Evolutionary conservation across 1,140 invertebrate species (phyloP), one percentile per base, ranked within the genome.

Genomic region (Bombus terrestris): DNA sequence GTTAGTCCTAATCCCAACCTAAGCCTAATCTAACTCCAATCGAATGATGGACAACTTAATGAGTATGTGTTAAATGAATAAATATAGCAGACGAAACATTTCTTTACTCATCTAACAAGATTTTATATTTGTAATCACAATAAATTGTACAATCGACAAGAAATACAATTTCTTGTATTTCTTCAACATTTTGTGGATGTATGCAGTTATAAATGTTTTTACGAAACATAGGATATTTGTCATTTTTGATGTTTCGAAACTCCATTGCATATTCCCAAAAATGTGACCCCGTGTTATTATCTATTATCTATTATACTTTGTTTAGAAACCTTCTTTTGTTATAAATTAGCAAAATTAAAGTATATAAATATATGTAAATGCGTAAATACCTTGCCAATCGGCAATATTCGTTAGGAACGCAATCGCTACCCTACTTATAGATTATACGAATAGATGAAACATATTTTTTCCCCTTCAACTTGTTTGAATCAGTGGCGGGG

Each of bases 401-500:
- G 9, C 28, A 28, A 59, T 35, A 66, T 66, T 76, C 41, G 43
- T n/a, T 37, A n/a, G 25, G 73, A 32, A 74, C 64, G 47, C 72
- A 83, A 64, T 80, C 79, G 68, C n/a, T 86, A 57, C 66, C 39
- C 76, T 47, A 64, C 43, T 85, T 72, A 75, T 43, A 64, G 73
- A 91, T 90, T 90, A 86, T 68, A 77, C 37, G 87, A 91, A 66
- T 59, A 53, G 64, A 66, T 39, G 81, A 90, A 85, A 88, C 83
- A 81, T 81, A 84, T 88, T 81, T 64, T 75, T 59, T 86, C 89
- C 81, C 89, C 84, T 90, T 88, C 89, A 47, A 59, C 53, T 35
- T 88, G 69, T 71, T 22, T 35, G 84, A 88, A 84, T 80, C 53
- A 72, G 84, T 88, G 89, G 89, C 89, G 89, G 89, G 89, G 89